These are phyloP conservation scores for Zaprionus davidi DNA, from an alignment of 1,140 invertebrate genomes.

Conservation along the genomic window DNA sequence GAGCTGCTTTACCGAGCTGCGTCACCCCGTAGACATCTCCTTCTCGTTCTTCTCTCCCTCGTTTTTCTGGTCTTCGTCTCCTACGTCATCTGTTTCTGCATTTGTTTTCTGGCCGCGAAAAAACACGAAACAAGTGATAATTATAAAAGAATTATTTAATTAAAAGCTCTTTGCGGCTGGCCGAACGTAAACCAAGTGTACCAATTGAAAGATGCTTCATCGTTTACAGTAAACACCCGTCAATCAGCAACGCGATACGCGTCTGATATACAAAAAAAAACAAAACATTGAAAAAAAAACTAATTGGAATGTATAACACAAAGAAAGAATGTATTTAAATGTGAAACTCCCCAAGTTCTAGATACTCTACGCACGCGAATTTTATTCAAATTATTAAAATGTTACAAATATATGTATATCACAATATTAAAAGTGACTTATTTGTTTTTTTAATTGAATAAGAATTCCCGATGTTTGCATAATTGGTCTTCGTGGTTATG, in stretches of 20 bases:
- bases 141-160: neutral
- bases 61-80: neutral
- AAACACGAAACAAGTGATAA: neutral
- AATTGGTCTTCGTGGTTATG: too few relatives aligned
- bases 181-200: neutral
- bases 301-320: neutral
- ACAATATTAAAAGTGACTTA: neutral
- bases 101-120: neutral
- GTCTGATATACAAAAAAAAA: neutral
- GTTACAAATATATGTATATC: neutral
- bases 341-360: neutral
- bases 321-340: neutral
- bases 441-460: too few relatives aligned
- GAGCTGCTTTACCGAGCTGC: neutral
- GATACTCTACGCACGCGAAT: neutral
- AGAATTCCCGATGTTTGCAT: too few relatives aligned
- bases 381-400: neutral
- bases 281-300: neutral
- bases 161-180: neutral
- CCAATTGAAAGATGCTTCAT: neutral
- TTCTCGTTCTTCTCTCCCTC: neutral
- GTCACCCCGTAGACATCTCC: neutral
- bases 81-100: neutral
- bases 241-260: neutral
- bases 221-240: neutral